Conservation (phyloP, 2,888 invertebrate species). For the Clivina fossor region DNA sequence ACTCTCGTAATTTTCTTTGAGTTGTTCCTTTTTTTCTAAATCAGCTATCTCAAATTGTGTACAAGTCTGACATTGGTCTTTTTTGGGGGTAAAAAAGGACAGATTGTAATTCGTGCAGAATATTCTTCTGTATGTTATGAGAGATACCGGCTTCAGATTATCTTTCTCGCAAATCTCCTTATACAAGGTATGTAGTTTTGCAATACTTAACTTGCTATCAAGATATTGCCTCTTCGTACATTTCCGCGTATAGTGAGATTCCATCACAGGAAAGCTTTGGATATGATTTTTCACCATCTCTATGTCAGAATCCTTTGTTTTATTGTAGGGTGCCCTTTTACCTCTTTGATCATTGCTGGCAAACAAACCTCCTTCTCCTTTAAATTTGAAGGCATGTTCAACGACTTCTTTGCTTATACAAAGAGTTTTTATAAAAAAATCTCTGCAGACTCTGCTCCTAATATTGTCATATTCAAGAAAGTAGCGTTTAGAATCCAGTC, state of each 20-base stretch:
- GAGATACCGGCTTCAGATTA: conserved; percentile 30
- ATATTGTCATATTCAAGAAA: conserved; percentile 18
- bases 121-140: conserved; percentile 37
- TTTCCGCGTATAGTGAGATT: conserved; percentile 38
- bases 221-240: conserved; percentile 37
- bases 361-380: conserved; percentile 35
- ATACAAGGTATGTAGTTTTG: conserved; percentile 39
- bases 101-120: conserved; percentile 38
- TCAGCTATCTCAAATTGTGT: conserved; percentile 25
- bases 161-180: conserved; percentile 33
- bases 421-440: conserved; percentile 36
- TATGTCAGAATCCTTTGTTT: conserved; percentile 35
- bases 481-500: conserved; percentile 28
- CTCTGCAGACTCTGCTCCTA: conserved; percentile 32
- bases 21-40: conserved; percentile 4
- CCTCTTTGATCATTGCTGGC: conserved; percentile 36
- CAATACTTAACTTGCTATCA: conserved; percentile 36
- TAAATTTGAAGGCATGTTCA: conserved; percentile 37
- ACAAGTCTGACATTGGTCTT: conserved; percentile 40
- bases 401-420: conserved; percentile 37
- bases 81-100: conserved; percentile 39
- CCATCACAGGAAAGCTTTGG: conserved; percentile 38
- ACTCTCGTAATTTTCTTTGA: conserved; percentile 35
- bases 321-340: conserved; percentile 36
- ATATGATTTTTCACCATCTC: conserved; percentile 38